A percentile compares a stretch with the other conserved stretches of the same genome.
Conservation (phyloP, 2,113 vertebrate species). For the Bolborhynchus lineola region DNA sequence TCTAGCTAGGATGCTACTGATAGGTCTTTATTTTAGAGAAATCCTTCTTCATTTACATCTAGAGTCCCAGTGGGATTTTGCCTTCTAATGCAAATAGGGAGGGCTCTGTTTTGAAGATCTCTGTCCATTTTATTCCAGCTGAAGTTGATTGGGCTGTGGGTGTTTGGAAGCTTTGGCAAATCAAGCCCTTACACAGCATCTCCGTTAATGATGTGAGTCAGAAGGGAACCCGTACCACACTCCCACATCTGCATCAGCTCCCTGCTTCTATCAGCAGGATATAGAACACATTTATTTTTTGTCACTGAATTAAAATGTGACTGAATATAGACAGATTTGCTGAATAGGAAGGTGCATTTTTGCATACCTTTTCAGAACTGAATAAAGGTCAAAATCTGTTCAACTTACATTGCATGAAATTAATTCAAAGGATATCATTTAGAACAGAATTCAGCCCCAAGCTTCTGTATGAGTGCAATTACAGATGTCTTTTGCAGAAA, state of each 20-base stretch:
- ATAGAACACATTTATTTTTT: conserved; percentile 34
- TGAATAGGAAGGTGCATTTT: conserved; percentile 29
- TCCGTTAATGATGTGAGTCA: conserved; percentile 22
- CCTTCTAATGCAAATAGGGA: background rate
- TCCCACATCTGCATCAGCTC: conserved; percentile 3
- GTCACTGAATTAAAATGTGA: conserved; percentile 17
- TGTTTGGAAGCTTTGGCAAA: background rate
- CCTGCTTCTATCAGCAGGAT: background rate
- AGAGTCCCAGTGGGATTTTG: background rate
- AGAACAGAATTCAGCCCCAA: background rate
- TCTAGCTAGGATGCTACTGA: background rate
- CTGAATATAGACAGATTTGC: conserved; percentile 10
- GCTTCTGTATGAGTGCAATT: background rate
- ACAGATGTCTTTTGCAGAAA: conserved; percentile 1
- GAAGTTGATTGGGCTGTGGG: background rate
- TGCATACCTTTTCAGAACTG: conserved; percentile 14
- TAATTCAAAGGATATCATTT: conserved; percentile 10
- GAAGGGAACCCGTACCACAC: background rate
- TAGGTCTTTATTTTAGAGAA: background rate
- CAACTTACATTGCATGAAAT: conserved; percentile 30
- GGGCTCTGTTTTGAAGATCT: background rate
- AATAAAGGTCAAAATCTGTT: conserved; percentile 50
- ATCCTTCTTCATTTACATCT: background rate
- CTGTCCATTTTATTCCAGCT: background rate
- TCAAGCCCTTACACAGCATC: background rate